A percentile compares a stretch with the other conserved stretches of the same genome.
Conservation (phyloP, 2,113 vertebrate genomes). For the Sapajus apella region DNA sequence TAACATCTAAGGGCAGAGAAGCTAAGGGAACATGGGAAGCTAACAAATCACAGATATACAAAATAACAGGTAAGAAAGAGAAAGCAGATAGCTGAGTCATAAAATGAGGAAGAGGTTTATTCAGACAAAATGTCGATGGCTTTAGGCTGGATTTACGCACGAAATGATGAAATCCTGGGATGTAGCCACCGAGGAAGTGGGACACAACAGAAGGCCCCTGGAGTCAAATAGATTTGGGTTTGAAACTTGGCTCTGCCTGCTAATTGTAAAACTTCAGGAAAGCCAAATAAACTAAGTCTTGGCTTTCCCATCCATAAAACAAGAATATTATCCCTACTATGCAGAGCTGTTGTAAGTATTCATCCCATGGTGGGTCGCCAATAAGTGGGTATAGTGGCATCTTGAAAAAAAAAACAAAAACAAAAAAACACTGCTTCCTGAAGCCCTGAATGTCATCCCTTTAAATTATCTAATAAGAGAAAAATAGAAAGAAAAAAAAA, state of each 20-base stretch:
- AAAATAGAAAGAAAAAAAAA: neutral
- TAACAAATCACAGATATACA: neutral
- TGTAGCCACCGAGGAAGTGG: neutral
- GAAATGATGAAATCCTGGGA: neutral
- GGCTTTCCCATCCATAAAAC: neutral
- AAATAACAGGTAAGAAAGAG: neutral
- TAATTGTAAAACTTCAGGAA: neutral
- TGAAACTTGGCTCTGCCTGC: neutral
- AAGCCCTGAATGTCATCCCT: neutral
- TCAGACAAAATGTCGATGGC: neutral
- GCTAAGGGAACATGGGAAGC: neutral
- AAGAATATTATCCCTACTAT: neutral
- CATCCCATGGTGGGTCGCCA: neutral
- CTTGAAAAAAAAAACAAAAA: neutral
- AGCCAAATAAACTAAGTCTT: neutral
- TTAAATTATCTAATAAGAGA: conserved; percentile 13
- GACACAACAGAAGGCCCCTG: neutral
- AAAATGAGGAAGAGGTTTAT: conserved; percentile 3
- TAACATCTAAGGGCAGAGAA: neutral
- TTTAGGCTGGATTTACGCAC: neutral
- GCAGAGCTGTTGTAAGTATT: neutral
- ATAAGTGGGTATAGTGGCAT: neutral
- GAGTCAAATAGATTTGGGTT: neutral
- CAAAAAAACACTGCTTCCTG: neutral
- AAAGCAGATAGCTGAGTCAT: neutral